phyloP scores from a whole-genome alignment of 2,797 vertebrate species.

The Phalloptychus januarius region DNA sequence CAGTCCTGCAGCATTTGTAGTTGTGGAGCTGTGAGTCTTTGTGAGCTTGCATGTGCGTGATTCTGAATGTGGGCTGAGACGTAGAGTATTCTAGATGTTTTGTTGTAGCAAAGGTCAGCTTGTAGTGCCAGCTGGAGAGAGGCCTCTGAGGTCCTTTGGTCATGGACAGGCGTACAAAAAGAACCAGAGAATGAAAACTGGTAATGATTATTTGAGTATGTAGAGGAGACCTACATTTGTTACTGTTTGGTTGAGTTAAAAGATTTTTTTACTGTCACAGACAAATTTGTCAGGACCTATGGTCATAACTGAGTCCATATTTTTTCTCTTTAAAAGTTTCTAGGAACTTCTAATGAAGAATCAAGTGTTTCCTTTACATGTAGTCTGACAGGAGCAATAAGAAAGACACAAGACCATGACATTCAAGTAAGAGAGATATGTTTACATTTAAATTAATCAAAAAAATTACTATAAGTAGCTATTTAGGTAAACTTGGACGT shows the following conservation, averaged over 20 bases:
- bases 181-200: conserved; percentile 36
- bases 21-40: conserved; percentile 47
- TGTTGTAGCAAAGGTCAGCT: conserved; percentile 83
- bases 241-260: conserved; percentile 15
- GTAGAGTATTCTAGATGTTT: conserved; percentile 76
- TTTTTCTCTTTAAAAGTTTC: not conserved
- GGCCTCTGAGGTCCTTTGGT: conserved; percentile 76
- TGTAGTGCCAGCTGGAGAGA: conserved; percentile 89
- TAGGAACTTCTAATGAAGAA: not conserved
- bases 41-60: conserved; percentile 41
- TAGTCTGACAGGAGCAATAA: not conserved
- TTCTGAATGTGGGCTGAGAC: conserved; percentile 31
- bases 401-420: not conserved
- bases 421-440: not conserved
- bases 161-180: conserved; percentile 45
- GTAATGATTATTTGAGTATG: conserved; percentile 15
- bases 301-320: not conserved
- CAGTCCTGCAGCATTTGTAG: conserved; percentile 81
- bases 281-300: not conserved
- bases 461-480: not conserved
- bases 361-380: not conserved
- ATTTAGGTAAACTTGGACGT: not conserved
- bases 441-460: not conserved
- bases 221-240: conserved; percentile 1
- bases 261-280: conserved; percentile 1